These are phyloP conservation scores for Bothrops jararaca DNA, from an alignment of 2,113 vertebrate species.

Conservation along the genomic window DNA sequence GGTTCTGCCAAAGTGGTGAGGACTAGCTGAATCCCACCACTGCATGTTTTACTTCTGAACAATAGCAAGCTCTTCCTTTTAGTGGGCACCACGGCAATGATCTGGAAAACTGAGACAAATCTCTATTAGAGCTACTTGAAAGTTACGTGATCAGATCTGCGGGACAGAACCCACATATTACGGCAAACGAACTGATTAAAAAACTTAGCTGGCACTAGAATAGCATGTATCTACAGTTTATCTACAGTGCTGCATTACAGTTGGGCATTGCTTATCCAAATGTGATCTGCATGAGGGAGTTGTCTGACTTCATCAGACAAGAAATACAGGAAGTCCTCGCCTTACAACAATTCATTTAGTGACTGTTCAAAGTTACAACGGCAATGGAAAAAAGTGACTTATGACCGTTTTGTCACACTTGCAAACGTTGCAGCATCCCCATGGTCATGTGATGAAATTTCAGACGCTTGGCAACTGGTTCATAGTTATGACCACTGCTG, in stretches of 20 bases:
- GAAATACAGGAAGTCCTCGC: neutral
- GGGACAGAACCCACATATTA: neutral
- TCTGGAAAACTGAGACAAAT: neutral
- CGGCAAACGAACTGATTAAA: neutral
- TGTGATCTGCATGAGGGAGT: neutral
- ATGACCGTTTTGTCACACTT: neutral
- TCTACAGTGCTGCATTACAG: neutral
- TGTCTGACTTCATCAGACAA: neutral
- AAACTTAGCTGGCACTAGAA: neutral
- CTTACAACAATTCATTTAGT: neutral
- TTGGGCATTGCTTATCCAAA: neutral
- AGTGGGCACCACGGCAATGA: neutral
- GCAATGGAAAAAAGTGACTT: neutral
- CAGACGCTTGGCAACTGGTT: neutral
- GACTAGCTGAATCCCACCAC: too few relatives aligned
- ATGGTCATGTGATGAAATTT: neutral
- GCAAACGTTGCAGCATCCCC: accelerated
- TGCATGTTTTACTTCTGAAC: neutral
- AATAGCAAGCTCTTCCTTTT: neutral
- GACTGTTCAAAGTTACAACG: neutral
- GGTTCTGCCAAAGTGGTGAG: too few relatives aligned
- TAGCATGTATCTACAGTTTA: neutral
- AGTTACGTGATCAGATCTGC: neutral
- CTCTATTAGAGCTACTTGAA: neutral
- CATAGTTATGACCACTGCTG: neutral